A percentile compares a stretch with the other conserved stretches of the same genome.
Conservation (phyloP, 2,113 vertebrate genomes). For the Noturus placidus region DNA sequence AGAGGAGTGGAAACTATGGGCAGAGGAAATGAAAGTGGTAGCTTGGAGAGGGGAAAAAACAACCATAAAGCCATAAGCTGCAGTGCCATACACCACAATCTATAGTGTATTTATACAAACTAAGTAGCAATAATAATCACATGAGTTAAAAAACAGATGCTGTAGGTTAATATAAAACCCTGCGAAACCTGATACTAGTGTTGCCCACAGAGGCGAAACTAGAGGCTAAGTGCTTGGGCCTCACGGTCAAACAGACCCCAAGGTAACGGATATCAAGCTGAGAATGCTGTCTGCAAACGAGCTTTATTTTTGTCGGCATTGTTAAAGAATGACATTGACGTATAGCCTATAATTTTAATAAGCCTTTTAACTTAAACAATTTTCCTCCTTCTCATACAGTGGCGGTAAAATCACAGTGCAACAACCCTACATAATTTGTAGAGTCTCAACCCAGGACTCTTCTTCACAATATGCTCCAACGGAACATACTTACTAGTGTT, state of each 20-base stretch:
- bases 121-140: neutral
- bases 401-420: neutral
- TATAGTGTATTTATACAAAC: neutral
- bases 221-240: slow-evolving; percentile 24
- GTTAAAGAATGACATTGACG: neutral
- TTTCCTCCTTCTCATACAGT: neutral
- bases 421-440: neutral
- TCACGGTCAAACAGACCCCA: slow-evolving; percentile 5
- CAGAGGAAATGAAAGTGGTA: slow-evolving; percentile 11
- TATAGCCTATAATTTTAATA: neutral
- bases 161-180: neutral
- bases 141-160: neutral
- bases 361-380: neutral
- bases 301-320: neutral
- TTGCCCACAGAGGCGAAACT: slow-evolving; percentile 30
- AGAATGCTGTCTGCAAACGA: neutral
- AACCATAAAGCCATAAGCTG: neutral
- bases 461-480: neutral
- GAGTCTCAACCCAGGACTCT: neutral
- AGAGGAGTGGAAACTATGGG: neutral
- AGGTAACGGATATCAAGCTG: neutral
- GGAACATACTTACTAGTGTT: neutral
- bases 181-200: neutral
- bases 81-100: neutral
- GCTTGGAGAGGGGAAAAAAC: neutral